phyloP scores from a whole-genome alignment of 2,113 vertebrate genomes.

The Dromaius novaehollandiae region DNA sequence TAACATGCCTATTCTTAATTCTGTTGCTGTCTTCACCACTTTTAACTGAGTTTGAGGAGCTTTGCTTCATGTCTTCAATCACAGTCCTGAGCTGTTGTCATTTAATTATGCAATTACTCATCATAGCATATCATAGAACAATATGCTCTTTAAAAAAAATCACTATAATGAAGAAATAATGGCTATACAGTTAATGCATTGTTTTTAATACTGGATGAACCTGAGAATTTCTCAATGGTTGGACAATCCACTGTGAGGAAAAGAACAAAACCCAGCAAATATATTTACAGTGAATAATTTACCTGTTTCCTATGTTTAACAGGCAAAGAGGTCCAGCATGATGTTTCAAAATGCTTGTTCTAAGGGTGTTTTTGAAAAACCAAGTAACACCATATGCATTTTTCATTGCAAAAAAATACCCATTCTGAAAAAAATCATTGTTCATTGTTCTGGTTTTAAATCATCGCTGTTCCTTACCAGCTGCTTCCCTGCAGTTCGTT shows the following conservation, averaged over 20 bases:
- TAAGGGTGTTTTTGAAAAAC: background rate
- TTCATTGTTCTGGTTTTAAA: slow-evolving; percentile 19
- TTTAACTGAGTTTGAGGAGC: background rate
- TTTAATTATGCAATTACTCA: background rate
- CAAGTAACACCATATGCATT: background rate
- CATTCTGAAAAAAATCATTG: background rate
- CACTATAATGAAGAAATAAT: background rate
- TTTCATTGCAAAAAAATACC: background rate
- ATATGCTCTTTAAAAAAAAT: background rate
- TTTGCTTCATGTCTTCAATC: slow-evolving; percentile 15
- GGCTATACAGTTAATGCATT: background rate
- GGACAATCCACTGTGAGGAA: background rate
- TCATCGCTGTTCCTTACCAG: background rate
- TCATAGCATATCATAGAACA: background rate
- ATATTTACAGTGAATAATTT: background rate
- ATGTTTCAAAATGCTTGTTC: background rate
- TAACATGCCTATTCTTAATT: background rate
- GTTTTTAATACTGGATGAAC: background rate
- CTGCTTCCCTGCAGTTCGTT: background rate
- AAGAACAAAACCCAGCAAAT: background rate
- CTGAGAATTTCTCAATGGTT: background rate
- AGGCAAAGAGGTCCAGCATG: background rate
- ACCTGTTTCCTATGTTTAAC: background rate
- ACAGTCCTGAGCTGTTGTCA: background rate
- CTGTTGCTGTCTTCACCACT: background rate